These are phyloP conservation scores for Eumerus sabulonum DNA, from an alignment of 2,888 invertebrate genomes.

Conservation along the genomic window DNA sequence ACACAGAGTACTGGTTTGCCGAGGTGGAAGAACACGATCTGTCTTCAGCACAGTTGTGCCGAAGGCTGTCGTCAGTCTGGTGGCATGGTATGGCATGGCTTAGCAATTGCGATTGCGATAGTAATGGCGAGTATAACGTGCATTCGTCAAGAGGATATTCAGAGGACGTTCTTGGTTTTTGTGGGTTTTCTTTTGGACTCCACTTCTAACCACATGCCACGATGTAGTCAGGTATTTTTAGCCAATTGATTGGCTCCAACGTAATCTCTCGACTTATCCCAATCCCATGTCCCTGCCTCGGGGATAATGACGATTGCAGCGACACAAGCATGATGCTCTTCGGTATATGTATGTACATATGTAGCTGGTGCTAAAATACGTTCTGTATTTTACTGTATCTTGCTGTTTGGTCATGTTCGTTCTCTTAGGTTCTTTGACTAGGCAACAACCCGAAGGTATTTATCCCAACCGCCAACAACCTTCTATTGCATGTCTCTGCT, in stretches of 20 bases:
- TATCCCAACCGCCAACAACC: slow-evolving; percentile 58
- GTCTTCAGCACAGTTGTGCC: slow-evolving; percentile 30
- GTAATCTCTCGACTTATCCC: slow-evolving; percentile 66
- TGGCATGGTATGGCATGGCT: background rate
- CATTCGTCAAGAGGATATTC: slow-evolving; percentile 52
- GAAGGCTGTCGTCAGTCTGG: slow-evolving; percentile 45
- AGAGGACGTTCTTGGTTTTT: slow-evolving; percentile 51
- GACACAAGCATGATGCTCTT: slow-evolving; percentile 23
- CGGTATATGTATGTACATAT: too few relatives aligned
- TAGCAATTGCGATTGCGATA: background rate
- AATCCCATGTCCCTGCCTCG: slow-evolving; percentile 48
- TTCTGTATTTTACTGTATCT: slow-evolving; percentile 43
- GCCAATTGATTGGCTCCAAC: slow-evolving; percentile 69
- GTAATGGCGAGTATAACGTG: slow-evolving; percentile 29
- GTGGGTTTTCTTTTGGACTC: slow-evolving; percentile 62
- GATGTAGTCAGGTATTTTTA: slow-evolving; percentile 68
- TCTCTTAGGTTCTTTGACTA: slow-evolving; percentile 32
- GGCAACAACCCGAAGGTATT: slow-evolving; percentile 58
- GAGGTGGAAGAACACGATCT: slow-evolving; percentile 52
- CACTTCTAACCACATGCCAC: slow-evolving; percentile 63
- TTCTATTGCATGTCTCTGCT: slow-evolving; percentile 32
- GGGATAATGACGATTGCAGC: slow-evolving; percentile 51
- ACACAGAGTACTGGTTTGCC: slow-evolving; percentile 43
- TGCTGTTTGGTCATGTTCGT: slow-evolving; percentile 24
- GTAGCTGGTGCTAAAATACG: slow-evolving; percentile 66